Percentiles rank a stretch among this genome's conserved stretches.
Conservation (phyloP, 2,797 vertebrate species). For the Phoeniculus purpureus region DNA sequence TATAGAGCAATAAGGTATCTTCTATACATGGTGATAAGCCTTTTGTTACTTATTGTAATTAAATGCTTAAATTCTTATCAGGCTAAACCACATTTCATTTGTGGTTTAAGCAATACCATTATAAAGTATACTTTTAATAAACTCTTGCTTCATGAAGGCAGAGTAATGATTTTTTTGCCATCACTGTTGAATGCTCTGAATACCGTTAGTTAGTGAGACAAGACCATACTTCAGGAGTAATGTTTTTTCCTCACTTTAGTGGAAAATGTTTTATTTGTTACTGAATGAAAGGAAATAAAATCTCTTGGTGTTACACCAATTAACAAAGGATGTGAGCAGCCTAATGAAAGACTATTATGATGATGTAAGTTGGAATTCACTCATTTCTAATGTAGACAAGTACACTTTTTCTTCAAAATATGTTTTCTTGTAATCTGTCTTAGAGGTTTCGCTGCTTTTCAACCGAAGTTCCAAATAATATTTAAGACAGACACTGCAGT, state of each 20-base stretch:
- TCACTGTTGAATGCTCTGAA: not conserved
- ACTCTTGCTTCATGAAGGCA: constrained; percentile 6
- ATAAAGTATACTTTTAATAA: constrained; percentile 1
- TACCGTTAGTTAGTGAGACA: not conserved
- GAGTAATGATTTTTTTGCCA: not conserved
- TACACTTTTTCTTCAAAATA: not conserved
- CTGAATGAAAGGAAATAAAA: not conserved
- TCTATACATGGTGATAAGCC: too few species aligned
- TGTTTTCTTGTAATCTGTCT: not conserved
- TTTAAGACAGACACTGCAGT: not conserved
- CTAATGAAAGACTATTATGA: not conserved
- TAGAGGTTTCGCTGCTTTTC: not conserved
- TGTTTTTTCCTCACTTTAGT: not conserved
- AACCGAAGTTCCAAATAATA: not conserved
- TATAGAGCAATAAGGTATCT: too few species aligned
- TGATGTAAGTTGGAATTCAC: not conserved
- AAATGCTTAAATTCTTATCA: constrained; percentile 41
- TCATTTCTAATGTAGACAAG: not conserved
- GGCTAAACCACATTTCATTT: constrained; percentile 9
- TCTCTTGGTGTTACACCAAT: not conserved
- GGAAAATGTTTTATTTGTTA: not conserved
- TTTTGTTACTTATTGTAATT: not conserved
- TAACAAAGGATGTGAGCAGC: not conserved
- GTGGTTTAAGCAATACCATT: not conserved
- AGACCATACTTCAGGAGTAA: not conserved